These are phyloP conservation scores for Nestor notabilis DNA, from an alignment of 2,113 vertebrate genomes.

Conservation along the genomic window DNA sequence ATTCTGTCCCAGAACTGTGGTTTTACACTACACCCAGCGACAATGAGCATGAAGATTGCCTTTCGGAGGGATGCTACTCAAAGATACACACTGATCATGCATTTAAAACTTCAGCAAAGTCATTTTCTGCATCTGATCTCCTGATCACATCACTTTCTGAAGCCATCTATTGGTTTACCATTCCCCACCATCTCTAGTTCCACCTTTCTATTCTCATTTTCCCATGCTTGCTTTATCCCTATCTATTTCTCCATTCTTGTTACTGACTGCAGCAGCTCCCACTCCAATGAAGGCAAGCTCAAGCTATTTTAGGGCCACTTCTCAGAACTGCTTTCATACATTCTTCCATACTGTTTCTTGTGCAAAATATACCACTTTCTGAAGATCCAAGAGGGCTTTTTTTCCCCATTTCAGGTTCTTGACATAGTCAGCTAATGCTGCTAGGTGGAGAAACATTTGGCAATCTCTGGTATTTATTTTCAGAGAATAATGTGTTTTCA, in stretches of 20 bases:
- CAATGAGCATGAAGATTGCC: background rate
- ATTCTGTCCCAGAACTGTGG: background rate
- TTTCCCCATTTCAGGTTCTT: conserved; percentile 39
- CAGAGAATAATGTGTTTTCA: conserved; percentile 70
- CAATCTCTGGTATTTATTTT: conserved; percentile 66
- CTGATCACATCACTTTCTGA: background rate
- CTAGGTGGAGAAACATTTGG: conserved; percentile 60
- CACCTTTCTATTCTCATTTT: background rate
- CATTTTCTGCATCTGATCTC: background rate
- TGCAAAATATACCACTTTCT: background rate
- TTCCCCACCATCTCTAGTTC: background rate
- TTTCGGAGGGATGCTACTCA: background rate
- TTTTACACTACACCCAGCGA: background rate
- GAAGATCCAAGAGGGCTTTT: conserved; percentile 18
- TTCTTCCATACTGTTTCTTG: background rate
- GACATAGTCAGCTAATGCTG: conserved; percentile 61
- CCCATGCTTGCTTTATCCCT: background rate
- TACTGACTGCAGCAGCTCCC: background rate
- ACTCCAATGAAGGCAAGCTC: background rate
- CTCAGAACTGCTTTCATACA: background rate
- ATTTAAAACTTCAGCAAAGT: background rate
- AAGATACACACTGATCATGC: background rate
- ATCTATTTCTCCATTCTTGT: background rate
- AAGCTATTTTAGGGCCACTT: conserved; percentile 21
- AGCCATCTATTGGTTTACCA: background rate